Base-by-base conservation (phyloP, 1,140 invertebrate genomes). In the Cepaea nemoralis region DNA sequence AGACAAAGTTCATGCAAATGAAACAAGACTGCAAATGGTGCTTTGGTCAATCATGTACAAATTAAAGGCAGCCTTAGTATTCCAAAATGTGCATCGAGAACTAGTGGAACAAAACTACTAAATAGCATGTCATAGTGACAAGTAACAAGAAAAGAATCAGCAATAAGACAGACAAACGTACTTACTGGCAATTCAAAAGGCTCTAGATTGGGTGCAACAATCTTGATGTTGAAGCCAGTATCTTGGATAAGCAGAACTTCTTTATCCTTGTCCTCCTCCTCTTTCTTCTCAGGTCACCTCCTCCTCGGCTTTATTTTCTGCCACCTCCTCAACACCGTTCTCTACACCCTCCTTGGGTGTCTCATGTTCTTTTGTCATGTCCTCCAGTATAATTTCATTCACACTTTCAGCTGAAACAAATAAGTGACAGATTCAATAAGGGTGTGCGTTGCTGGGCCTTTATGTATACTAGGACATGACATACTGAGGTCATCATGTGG, bases 151-250 rank as follows among this genome's bases (percentile, higher is more conserved):
- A 45, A 45, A 19, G 42, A 45, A 45, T 45, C 8, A 45, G 19
- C 42, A 45, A 8, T 45, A 45, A 19, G 8, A 8, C 19, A 10
- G 8, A 45, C 42, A 45, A 45, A 45, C 42, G 19, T 45, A 87
- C 87, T 91, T 89, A 96, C 95, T 92, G 98, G 97, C 88, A 98
- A 96, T 88, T 98, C 96, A 90, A 98, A 94, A 1, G 83, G 79
- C 86, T 98, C 97, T 8, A 96, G 93, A 16, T 96, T 96, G 16
- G 97, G 96, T 83, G 96, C 95, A 50, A 95, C 93, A 84, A 99
- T 97, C 92, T 97, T 96, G 0, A 99, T 95, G 75, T 95, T 96
- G 87, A 98, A 98, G 50, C 97, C 96, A 90, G 96, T 94, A 89
- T 99, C 97, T 91, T 98, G 97, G 86, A 98, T 96, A 77, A 97